Evolutionary conservation across 2,113 vertebrate species (phyloP).

Genomic region (Myrmophylax atrothorax): DNA sequence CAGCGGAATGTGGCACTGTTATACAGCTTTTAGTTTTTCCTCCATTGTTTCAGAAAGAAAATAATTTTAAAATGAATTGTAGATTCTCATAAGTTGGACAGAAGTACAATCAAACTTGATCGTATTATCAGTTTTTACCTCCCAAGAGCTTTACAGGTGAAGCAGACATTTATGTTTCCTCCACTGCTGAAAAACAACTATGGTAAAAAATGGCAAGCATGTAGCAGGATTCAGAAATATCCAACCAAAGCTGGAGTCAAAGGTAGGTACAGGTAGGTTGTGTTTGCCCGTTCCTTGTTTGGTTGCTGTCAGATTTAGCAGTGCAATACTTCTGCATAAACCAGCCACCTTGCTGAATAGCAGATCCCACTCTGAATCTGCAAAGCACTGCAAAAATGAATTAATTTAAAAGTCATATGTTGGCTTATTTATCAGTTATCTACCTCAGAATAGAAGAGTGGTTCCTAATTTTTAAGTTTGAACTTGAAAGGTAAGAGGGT

Average conservation of each 20-base stretch:
- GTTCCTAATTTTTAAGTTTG: neutral
- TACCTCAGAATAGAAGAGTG: neutral
- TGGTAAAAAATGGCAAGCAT: neutral
- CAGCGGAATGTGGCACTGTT: neutral
- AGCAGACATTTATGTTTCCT: neutral
- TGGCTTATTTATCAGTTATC: neutral
- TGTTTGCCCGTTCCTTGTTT: neutral
- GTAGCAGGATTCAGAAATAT: neutral
- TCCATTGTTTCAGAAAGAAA: neutral
- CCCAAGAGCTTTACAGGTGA: neutral
- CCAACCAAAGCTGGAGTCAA: neutral
- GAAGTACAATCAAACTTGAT: neutral
- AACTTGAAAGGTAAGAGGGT: neutral
- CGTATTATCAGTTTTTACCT: neutral
- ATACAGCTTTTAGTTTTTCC: neutral
- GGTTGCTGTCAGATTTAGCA: neutral
- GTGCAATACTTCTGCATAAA: neutral
- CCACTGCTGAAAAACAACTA: neutral
- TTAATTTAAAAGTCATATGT: neutral
- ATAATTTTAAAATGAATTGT: neutral
- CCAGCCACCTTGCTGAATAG: neutral
- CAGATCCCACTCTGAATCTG: neutral
- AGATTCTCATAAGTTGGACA: neutral
- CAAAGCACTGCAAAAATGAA: neutral
- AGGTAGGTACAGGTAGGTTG: neutral